phyloP scores from a whole-genome alignment of 2,113 vertebrate genomes.

The Periophthalmodon schlosseri region DNA sequence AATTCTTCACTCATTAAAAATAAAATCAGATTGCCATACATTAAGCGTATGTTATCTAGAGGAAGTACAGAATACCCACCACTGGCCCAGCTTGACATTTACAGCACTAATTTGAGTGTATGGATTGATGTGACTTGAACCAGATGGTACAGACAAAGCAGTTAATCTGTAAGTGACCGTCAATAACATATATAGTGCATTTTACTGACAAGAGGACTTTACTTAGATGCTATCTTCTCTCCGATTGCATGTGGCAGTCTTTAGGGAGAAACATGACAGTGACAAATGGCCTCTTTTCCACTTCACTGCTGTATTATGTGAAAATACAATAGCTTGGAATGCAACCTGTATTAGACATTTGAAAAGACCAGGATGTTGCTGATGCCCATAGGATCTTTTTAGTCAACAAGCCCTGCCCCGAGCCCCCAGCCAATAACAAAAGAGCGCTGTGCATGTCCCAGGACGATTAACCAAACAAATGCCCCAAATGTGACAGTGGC shows the following conservation, averaged over 20 bases:
- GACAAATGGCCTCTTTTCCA: conserved; percentile 25
- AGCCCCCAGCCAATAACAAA: conserved; percentile 65
- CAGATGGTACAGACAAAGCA: background rate
- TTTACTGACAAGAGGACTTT: background rate
- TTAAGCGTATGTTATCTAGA: background rate
- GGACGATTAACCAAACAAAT: conserved; percentile 69
- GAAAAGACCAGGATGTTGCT: conserved; percentile 70
- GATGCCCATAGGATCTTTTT: conserved; percentile 72
- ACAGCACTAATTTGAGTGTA: background rate
- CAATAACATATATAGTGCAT: background rate
- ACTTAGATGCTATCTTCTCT: conserved; percentile 6
- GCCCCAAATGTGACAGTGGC: conserved; percentile 60
- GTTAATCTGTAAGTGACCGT: background rate
- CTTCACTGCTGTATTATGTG: conserved; percentile 33
- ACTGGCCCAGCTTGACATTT: background rate
- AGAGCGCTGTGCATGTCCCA: conserved; percentile 48
- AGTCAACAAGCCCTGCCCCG: conserved; percentile 53
- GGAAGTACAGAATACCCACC: background rate
- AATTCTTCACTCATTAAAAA: background rate
- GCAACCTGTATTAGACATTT: conserved; percentile 40
- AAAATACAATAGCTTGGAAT: conserved; percentile 55
- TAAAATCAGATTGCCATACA: background rate
- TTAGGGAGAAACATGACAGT: conserved; percentile 21
- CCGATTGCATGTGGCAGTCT: conserved; percentile 7
- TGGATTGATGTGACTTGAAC: background rate